Base-by-base conservation (phyloP, 2,888 invertebrate species). In the Pyrrhosoma nymphula region DNA sequence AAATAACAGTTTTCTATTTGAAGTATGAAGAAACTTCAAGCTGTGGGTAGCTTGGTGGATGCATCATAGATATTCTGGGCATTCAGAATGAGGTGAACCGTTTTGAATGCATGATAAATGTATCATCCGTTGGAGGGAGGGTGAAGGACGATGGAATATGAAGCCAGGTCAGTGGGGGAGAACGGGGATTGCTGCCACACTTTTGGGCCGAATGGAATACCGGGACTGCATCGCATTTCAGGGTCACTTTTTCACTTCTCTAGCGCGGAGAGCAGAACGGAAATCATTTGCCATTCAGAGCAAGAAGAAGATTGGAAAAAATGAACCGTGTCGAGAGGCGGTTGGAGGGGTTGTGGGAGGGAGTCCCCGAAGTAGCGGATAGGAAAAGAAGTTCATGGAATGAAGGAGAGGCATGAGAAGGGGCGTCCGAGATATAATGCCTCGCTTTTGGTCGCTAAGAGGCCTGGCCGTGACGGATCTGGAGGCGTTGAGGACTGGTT, bases 221-320 rank as follows among this genome's bases (percentile, higher is more conserved):
- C 55, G 56, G 56, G 18, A 23, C 82, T 35, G 35, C 82, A 23
- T 26, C 55, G 89, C 18, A 39, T n/a, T 20, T 18, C 23, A 26
- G 47, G n/a, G 56, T n/a, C n/a, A 55, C n/a, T 82, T 89, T 89
- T 89, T 89, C 89, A 89, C 89, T 89, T 89, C n/a, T 35, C 55
- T 56, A n/a, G 56, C 89, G 56, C 89, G 56, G 26, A 26, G 89
- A 56, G 89, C 55, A 23, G 89, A 47, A 56, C 47, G 89, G 89
- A 89, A 89, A 89, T 89, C 89, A 89, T 89, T 89, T 89, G 56
- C 56, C 89, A 89, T 89, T 47, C 55, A n/a, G 89, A 23, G 10
- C 18, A 26, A 89, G 89, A 89, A 56, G 23, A 89, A 35, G 55
- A 55, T 47, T 35, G 55, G 55, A 47, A 55, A 35, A 39, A 89